Evolutionary conservation across 2,797 vertebrate genomes (phyloP).

Genomic region (Cyclopterus lumpus): DNA sequence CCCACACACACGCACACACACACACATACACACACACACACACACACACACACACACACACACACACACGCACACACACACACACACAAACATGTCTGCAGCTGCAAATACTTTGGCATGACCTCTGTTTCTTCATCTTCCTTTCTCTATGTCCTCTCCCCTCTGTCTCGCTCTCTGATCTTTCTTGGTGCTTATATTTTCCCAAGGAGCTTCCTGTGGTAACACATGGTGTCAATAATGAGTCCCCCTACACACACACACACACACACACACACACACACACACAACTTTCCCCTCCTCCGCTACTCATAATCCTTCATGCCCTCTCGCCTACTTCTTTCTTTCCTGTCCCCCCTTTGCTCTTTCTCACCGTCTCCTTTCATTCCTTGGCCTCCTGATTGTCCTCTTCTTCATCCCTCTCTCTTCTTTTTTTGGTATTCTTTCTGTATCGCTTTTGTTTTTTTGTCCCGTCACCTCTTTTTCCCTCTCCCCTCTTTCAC

Average conservation of each 20-base stretch:
- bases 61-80: constrained; percentile 21
- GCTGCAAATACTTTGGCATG: constrained; percentile 62
- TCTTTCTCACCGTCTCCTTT: constrained; percentile 33
- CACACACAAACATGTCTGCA: constrained; percentile 43
- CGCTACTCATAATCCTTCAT: constrained; percentile 52
- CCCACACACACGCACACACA: constrained; percentile 21
- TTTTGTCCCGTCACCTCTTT: not conserved
- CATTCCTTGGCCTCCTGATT: constrained; percentile 40
- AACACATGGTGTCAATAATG: constrained; percentile 83
- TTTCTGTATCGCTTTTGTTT: not conserved
- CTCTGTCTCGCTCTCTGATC: constrained; percentile 66
- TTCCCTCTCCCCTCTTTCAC: too few relatives aligned
- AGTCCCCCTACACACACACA: constrained; percentile 43
- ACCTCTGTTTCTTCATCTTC: constrained; percentile 56
- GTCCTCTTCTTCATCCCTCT: not conserved
- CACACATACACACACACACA: constrained; percentile 10
- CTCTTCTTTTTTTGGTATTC: not conserved
- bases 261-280: constrained; percentile 29
- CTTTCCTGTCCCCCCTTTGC: constrained; percentile 16
- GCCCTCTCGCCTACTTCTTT: constrained; percentile 39
- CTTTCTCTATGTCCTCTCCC: constrained; percentile 37
- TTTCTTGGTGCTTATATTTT: constrained; percentile 72
- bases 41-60: constrained; percentile 5
- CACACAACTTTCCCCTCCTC: constrained; percentile 55
- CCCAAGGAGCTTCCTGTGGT: constrained; percentile 76